Base-by-base conservation (phyloP, 2,113 vertebrate genomes). In the Chloroceryle aenea region DNA sequence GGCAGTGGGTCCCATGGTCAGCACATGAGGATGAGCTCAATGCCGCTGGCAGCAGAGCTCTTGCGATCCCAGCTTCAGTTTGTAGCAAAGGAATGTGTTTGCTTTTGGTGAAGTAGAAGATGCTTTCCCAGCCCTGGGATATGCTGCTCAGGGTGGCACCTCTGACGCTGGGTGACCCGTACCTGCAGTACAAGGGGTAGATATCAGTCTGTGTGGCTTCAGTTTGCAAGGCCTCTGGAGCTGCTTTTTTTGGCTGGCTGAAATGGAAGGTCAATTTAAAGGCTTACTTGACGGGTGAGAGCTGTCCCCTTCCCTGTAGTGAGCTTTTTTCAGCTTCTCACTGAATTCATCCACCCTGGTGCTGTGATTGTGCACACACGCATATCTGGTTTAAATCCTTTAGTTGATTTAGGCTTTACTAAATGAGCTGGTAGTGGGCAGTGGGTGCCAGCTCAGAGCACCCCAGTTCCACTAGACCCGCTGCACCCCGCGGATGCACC, bases 31-130 rank as follows among this genome's bases (percentile, higher is more conserved):
- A 45, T 0, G 0, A 69, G 30, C 69, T 32, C 0, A 1, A 17
- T 55, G 25, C 36, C 7, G 0, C 25, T 1, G 1, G 6, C 4
- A 6, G 30, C 1, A 0, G 64, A 32, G 25, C 2, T 0, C 40
- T 50, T 22, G 42, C 38, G 45, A 45, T n/a, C 34, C 18, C 1
- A 2, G 16, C 45, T 80, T 7, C 4, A 0, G 17, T 19, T 27
- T 10, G 23, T 19, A 36, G 34, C 0, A 0, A 50, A 79, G 32
- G 0, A 0, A n/a, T 0, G 1, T 26, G 36, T 9, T 20, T 68
- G 43, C 42, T 76, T 74, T 48, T 32, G 80, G 77, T 1, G 6
- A 40, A 58, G 72, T n/a, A 45, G 45, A n/a, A 38, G 29, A 30
- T 14, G 59, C 34, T 78, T 66, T 58, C 43, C 40, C 6, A 3